phyloP scores from a whole-genome alignment of 2,113 vertebrate genomes.

The Rhinolophus sinicus region DNA sequence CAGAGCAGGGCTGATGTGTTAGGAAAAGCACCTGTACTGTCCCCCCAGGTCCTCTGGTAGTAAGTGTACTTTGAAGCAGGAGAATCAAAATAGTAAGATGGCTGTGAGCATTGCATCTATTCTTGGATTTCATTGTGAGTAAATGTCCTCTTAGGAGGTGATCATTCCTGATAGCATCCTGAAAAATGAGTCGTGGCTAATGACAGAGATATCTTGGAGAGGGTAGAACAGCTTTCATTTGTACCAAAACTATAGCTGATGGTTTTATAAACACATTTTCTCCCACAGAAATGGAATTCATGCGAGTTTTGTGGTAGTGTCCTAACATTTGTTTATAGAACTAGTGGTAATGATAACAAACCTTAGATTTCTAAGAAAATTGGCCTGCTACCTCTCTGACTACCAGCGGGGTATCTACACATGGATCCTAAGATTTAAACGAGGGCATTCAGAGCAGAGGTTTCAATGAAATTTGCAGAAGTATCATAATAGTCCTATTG shows the following conservation, averaged over 20 bases:
- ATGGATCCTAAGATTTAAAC: background rate
- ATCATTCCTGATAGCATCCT: background rate
- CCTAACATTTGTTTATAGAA: constrained; percentile 44
- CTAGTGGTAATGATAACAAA: background rate
- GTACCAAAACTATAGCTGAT: background rate
- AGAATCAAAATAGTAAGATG: background rate
- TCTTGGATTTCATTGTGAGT: background rate
- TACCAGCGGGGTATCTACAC: background rate
- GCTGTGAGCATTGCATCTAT: background rate
- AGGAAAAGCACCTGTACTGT: background rate
- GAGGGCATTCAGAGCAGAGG: background rate
- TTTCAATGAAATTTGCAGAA: background rate
- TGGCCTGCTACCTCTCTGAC: background rate
- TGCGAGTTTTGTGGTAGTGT: background rate
- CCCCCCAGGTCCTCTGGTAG: background rate
- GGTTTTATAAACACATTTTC: constrained; percentile 26
- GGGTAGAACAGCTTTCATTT: constrained; percentile 1
- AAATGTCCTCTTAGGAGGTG: background rate
- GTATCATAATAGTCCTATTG: background rate
- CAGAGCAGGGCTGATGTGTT: background rate
- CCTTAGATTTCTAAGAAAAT: background rate
- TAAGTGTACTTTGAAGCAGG: background rate
- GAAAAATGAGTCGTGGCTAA: background rate
- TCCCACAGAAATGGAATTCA: background rate
- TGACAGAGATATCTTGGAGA: background rate